These are phyloP conservation scores for Poecilia wingei DNA, from an alignment of 2,797 vertebrate species.

Conservation along the genomic window DNA sequence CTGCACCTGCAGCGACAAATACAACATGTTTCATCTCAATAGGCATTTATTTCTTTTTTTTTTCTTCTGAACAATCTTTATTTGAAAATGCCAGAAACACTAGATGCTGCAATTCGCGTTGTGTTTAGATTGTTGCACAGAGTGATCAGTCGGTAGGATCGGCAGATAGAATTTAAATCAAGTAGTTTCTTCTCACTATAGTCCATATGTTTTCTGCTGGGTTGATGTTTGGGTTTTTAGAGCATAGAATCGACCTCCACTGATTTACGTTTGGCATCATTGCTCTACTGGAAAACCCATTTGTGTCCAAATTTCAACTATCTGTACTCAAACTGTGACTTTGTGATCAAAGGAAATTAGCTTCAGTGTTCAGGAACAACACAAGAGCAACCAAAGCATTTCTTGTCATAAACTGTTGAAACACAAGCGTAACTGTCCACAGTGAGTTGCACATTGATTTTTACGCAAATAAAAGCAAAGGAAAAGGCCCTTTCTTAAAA, in stretches of 20 bases:
- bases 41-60: not conserved
- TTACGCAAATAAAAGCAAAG: not conserved
- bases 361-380: not conserved
- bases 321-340: not conserved
- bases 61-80: not conserved
- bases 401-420: not conserved
- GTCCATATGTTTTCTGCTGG: not conserved
- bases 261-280: not conserved
- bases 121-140: not conserved
- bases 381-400: not conserved
- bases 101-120: not conserved
- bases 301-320: too few relatives aligned
- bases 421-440: not conserved
- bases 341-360: not conserved
- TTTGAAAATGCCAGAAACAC: not conserved
- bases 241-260: not conserved
- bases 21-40: not conserved
- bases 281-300: not conserved
- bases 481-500: too few relatives aligned
- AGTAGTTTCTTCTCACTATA: not conserved
- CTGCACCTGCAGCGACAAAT: constrained; percentile 4
- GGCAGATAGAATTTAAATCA: not conserved
- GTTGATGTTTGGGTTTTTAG: not conserved
- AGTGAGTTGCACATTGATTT: not conserved
- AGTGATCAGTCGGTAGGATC: not conserved